These are phyloP conservation scores for Riptortus pedestris DNA, from an alignment of 1,140 invertebrate species.

Conservation along the genomic window DNA sequence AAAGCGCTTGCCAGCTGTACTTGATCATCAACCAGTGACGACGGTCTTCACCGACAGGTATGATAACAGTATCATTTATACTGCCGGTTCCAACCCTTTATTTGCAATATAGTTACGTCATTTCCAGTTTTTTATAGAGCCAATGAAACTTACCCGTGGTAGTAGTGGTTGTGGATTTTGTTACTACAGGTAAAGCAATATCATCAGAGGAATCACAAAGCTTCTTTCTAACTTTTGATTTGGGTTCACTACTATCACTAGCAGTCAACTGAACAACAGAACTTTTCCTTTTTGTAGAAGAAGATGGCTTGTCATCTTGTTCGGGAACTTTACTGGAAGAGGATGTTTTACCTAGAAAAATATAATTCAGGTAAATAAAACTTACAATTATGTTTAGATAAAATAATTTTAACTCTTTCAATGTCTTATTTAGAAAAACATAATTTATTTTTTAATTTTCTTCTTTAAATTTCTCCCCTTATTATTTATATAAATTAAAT, in stretches of 20 bases:
- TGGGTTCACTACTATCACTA: background rate
- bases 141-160: background rate
- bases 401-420: no score
- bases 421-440: no score
- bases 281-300: background rate
- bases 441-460: no score
- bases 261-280: background rate
- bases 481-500: no score
- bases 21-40: no score
- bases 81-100: background rate
- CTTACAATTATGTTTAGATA: no score
- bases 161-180: background rate
- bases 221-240: conserved; percentile 3
- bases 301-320: background rate
- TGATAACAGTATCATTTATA: background rate
- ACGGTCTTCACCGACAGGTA: no score
- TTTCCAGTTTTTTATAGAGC: no score
- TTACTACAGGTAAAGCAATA: background rate
- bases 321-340: background rate
- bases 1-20: background rate
- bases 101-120: background rate
- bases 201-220: conserved; percentile 13
- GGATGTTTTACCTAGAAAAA: no score
- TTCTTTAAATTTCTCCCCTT: no score
- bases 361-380: no score